Evolutionary conservation across 1,140 invertebrate genomes (phyloP).

Genomic region (Pogonus chalceus): DNA sequence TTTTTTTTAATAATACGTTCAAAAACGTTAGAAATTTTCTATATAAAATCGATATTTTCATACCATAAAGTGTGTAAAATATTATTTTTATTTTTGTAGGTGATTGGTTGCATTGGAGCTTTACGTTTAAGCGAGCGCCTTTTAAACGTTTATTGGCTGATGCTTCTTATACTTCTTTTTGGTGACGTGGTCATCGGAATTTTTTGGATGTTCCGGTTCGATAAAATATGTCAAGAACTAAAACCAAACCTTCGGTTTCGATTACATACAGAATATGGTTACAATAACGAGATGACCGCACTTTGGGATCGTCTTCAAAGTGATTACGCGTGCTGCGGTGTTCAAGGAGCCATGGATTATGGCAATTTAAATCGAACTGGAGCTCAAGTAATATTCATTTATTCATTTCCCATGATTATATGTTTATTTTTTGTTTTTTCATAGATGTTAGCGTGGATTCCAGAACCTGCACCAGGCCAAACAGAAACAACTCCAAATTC

Average conservation of each 20-base stretch:
- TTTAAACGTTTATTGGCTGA: conserved; percentile 76
- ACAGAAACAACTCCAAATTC: not conserved
- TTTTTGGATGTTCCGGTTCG: conserved; percentile 78
- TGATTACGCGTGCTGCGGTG: conserved; percentile 69
- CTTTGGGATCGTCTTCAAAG: conserved; percentile 73
- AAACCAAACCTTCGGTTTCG: conserved; percentile 48
- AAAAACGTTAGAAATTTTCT: too few relatives aligned
- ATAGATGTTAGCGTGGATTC: conserved; percentile 16
- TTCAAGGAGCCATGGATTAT: conserved; percentile 58
- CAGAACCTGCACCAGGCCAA: conserved; percentile 40
- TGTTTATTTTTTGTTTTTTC: too few relatives aligned
- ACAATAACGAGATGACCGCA: conserved; percentile 58
- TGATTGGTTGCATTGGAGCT: conserved; percentile 72
- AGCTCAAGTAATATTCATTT: too few relatives aligned
- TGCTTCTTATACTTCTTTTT: conserved; percentile 65
- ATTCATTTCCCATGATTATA: conserved; percentile 24
- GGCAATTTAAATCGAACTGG: conserved; percentile 12
- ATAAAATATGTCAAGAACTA: conserved; percentile 60
- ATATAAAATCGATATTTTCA: too few relatives aligned
- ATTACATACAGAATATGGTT: conserved; percentile 55
- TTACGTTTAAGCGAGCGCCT: conserved; percentile 66
- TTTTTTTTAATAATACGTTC: conserved; percentile 28
- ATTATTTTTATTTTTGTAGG: too few relatives aligned
- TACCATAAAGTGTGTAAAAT: too few relatives aligned
- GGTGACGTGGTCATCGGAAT: conserved; percentile 76